Conservation (phyloP, 2,888 invertebrate species). For the Clunio marinus region DNA sequence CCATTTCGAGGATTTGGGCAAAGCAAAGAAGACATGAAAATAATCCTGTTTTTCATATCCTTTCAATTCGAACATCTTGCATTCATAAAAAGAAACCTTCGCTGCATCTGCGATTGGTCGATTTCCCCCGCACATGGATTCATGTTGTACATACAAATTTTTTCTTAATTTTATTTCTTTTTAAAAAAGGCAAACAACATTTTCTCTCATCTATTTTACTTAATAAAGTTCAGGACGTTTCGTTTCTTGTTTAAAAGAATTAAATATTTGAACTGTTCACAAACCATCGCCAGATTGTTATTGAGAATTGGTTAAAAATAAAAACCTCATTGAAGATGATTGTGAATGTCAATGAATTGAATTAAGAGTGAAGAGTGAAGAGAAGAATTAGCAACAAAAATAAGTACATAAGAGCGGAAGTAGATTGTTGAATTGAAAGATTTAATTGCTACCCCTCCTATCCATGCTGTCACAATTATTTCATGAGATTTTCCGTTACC, state of each 20-base stretch:
- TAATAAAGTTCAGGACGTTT: neutral
- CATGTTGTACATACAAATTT: neutral
- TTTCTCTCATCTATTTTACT: too few relatives aligned
- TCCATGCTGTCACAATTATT: neutral
- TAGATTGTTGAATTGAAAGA: neutral
- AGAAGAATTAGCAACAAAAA: too few relatives aligned
- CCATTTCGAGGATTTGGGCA: neutral
- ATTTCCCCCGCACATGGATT: slow-evolving; percentile 6
- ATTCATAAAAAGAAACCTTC: slow-evolving; percentile 18
- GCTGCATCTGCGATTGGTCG: slow-evolving; percentile 14
- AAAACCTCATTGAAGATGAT: too few relatives aligned
- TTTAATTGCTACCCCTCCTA: neutral
- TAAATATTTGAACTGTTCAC: neutral
- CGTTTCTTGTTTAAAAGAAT: too few relatives aligned
- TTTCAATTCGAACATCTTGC: slow-evolving; percentile 19
- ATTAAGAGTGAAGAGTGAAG: too few relatives aligned
- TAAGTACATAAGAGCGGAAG: too few relatives aligned
- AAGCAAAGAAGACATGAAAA: slow-evolving; percentile 11
- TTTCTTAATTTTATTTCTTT: slow-evolving; percentile 6
- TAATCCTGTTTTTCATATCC: slow-evolving; percentile 24
- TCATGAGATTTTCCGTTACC: slow-evolving; percentile 18
- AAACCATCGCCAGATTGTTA: neutral
- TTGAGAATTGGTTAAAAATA: too few relatives aligned
- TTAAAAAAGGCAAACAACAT: too few relatives aligned
- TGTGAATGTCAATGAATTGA: too few relatives aligned